phyloP scores from a whole-genome alignment of 2,113 vertebrate species.

The Phrynosoma blainvillii region DNA sequence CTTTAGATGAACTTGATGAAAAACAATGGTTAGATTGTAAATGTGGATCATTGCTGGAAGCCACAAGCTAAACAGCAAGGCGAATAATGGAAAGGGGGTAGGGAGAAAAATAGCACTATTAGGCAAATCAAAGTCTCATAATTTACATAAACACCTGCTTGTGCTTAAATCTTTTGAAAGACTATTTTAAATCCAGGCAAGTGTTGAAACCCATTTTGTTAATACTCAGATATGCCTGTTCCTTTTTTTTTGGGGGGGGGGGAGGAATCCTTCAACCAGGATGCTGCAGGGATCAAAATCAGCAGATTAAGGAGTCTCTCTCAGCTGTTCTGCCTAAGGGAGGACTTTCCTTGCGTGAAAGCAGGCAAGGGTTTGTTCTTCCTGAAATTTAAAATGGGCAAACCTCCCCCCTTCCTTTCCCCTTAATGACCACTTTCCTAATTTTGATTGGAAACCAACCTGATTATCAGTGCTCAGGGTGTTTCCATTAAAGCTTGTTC shows the following conservation, averaged over 20 bases:
- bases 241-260: not conserved
- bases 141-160: conserved; percentile 63
- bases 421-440: conserved; percentile 22
- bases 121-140: conserved; percentile 51
- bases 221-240: conserved; percentile 25
- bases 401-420: not conserved
- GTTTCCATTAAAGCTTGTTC: conserved; percentile 28
- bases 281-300: conserved; percentile 48
- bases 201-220: conserved; percentile 39
- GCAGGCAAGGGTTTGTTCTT: conserved; percentile 27
- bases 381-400: conserved; percentile 25
- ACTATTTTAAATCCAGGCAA: conserved; percentile 47
- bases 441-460: conserved; percentile 47
- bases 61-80: conserved; percentile 46
- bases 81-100: conserved; percentile 33
- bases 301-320: conserved; percentile 48
- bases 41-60: conserved; percentile 50
- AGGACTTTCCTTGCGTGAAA: conserved; percentile 37
- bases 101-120: conserved; percentile 1
- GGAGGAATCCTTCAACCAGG: not conserved
- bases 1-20: conserved; percentile 46
- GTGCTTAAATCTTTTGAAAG: conserved; percentile 49
- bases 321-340: conserved; percentile 49
- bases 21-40: conserved; percentile 39
- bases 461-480: conserved; percentile 8